Evolutionary conservation across 2,797 vertebrate genomes (phyloP).

Genomic region (Sebastes vulpes): DNA sequence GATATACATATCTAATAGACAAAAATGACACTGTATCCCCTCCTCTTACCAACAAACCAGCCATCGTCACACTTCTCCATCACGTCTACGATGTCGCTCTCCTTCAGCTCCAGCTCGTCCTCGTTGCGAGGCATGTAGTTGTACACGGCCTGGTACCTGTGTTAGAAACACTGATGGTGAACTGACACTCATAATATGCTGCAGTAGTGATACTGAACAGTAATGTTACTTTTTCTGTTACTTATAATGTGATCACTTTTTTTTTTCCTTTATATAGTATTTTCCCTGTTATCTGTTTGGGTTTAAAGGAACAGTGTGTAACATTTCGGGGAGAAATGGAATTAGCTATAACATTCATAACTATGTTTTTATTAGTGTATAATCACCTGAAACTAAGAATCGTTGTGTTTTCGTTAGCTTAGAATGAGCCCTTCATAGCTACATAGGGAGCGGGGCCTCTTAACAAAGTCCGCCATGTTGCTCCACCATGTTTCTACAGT

Average conservation of each 20-base stretch:
- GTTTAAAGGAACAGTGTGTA: not conserved
- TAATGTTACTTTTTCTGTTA: too few relatives aligned
- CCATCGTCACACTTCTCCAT: slow-evolving; percentile 99
- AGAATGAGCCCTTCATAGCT: too few relatives aligned
- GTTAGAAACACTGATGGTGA: not conserved
- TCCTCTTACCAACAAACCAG: slow-evolving; percentile 96
- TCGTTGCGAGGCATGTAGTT: slow-evolving; percentile 97
- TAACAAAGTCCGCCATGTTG: too few relatives aligned
- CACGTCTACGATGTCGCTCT: slow-evolving; percentile 96
- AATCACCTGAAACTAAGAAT: too few relatives aligned
- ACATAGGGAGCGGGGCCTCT: too few relatives aligned
- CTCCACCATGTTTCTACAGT: too few relatives aligned
- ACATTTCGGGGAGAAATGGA: too few relatives aligned
- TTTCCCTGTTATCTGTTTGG: not conserved
- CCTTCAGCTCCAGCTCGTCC: slow-evolving; percentile 97
- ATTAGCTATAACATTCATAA: too few relatives aligned
- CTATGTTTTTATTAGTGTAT: too few relatives aligned
- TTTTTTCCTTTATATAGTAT: too few relatives aligned
- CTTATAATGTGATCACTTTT: not conserved
- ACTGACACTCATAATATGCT: not conserved
- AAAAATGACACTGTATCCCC: not conserved
- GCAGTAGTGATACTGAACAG: not conserved
- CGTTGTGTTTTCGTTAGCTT: too few relatives aligned
- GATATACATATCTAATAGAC: not conserved
- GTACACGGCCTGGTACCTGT: slow-evolving; percentile 96